These are phyloP conservation scores for Galeopterus variegatus DNA, from an alignment of 2,113 vertebrate genomes.

Conservation along the genomic window DNA sequence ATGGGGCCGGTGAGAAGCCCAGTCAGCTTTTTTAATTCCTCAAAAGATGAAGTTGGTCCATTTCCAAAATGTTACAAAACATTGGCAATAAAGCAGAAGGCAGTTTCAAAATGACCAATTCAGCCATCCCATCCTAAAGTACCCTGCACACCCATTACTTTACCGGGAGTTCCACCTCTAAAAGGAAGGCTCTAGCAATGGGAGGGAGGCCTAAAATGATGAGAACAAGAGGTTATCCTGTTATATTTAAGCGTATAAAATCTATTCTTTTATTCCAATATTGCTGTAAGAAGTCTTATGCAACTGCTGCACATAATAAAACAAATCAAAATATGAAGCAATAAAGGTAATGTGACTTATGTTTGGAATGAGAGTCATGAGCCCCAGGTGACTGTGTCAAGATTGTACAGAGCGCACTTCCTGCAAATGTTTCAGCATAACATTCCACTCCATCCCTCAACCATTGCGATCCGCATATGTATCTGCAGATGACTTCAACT, in stretches of 20 bases:
- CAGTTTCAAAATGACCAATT: conserved; percentile 59
- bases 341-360: conserved; percentile 76
- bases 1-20: neutral
- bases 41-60: conserved; percentile 49
- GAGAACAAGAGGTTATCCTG: conserved; percentile 32
- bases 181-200: conserved; percentile 36
- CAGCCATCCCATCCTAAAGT: neutral
- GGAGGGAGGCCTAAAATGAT: neutral
- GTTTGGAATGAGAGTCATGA: conserved; percentile 58
- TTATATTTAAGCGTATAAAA: conserved; percentile 69
- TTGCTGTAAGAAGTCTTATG: conserved; percentile 65
- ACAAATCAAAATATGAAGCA: conserved; percentile 73
- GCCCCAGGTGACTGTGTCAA: neutral
- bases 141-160: conserved; percentile 59
- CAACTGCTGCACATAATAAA: conserved; percentile 72
- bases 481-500: neutral
- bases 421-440: neutral
- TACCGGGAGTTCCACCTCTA: conserved; percentile 54
- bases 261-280: conserved; percentile 14
- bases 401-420: conserved; percentile 62
- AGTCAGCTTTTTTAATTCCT: conserved; percentile 33
- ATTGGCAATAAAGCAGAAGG: conserved; percentile 56
- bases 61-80: conserved; percentile 58
- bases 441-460: neutral
- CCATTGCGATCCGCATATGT: neutral